Percentiles rank a stretch among this genome's conserved stretches.
phyloP scores from a whole-genome alignment of 2,888 invertebrate species.

The Monochamus alternatus region DNA sequence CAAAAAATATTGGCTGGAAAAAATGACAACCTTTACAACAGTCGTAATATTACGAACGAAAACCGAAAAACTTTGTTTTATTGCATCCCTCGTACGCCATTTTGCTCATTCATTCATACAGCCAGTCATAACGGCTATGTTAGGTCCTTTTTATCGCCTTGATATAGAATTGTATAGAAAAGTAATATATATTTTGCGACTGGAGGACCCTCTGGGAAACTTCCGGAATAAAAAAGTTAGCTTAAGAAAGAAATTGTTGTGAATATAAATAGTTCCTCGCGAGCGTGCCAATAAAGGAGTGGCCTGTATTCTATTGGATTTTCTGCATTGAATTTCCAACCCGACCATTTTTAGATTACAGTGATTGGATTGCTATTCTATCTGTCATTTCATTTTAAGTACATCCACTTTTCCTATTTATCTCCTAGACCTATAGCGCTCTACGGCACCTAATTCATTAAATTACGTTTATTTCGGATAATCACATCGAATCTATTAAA shows the following conservation, averaged over 20 bases:
- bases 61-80: too few species aligned
- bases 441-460: constrained; percentile 12
- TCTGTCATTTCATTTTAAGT: constrained; percentile 55
- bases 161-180: too few species aligned
- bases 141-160: too few species aligned
- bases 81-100: too few species aligned
- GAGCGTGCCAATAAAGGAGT: constrained; percentile 55
- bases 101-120: too few species aligned
- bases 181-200: neutral
- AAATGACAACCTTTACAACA: too few species aligned
- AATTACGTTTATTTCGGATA: constrained; percentile 14
- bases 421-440: constrained; percentile 17
- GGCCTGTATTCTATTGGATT: constrained; percentile 41
- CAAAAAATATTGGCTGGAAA: too few species aligned
- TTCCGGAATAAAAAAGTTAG: constrained; percentile 13
- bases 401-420: constrained; percentile 47
- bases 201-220: neutral
- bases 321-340: constrained; percentile 50
- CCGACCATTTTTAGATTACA: constrained; percentile 56
- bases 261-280: constrained; percentile 51
- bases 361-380: constrained; percentile 58
- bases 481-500: neutral
- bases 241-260: constrained; percentile 35
- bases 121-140: too few species aligned
- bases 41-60: too few species aligned